These are phyloP conservation scores for Prionchulus punctatus DNA, from an alignment of 2,888 invertebrate species.

Conservation along the genomic window DNA sequence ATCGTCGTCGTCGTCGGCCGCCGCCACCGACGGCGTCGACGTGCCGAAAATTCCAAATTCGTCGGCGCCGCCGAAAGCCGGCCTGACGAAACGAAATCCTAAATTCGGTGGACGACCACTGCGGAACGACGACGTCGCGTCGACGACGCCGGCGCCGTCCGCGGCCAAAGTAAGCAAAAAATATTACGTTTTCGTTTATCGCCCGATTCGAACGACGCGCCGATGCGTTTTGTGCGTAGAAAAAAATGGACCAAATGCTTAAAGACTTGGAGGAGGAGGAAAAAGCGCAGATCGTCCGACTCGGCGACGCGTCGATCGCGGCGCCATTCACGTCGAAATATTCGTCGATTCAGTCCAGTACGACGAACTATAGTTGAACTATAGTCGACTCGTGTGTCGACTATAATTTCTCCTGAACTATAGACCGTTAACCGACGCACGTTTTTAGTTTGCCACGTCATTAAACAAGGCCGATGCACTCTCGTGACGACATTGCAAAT, in stretches of 20 bases:
- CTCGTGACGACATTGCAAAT: constrained; percentile 96
- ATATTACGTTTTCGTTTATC: no score
- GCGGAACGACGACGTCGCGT: neutral
- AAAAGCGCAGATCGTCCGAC: constrained; percentile 66
- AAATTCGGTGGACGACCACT: no score
- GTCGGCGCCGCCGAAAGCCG: no score
- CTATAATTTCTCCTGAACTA: no score
- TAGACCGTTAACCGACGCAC: neutral
- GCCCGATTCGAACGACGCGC: no score
- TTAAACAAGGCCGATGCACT: constrained; percentile 97
- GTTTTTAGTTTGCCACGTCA: constrained; percentile 82
- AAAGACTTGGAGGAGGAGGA: constrained; percentile 63
- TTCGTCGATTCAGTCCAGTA: constrained; percentile 84
- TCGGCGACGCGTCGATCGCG: constrained; percentile 96
- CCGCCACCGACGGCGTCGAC: neutral
- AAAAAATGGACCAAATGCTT: constrained; percentile 46
- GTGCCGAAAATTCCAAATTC: neutral
- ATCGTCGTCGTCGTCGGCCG: neutral
- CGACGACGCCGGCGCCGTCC: neutral
- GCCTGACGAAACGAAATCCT: no score
- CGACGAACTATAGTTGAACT: constrained; percentile 19
- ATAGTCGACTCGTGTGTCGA: no score
- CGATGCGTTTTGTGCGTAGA: no score
- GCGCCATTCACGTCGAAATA: constrained; percentile 96
- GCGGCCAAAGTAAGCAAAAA: neutral